These are phyloP conservation scores for Tetanocera ferruginea DNA, from an alignment of 2,888 invertebrate genomes.

Conservation along the genomic window DNA sequence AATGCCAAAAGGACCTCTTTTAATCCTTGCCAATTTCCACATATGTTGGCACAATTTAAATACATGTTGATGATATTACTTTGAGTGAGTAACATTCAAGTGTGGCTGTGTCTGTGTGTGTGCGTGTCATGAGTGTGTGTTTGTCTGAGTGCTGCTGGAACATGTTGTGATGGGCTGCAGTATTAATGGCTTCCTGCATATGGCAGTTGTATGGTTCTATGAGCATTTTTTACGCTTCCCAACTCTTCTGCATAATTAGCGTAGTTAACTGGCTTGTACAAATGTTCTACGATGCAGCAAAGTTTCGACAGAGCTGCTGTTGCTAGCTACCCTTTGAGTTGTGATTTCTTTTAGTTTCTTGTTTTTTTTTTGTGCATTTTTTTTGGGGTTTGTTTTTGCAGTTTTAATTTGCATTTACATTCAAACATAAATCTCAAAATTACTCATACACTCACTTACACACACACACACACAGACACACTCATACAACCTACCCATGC, in stretches of 20 bases:
- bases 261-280: background rate
- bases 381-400: background rate
- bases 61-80: too few relatives aligned
- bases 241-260: conserved; percentile 33
- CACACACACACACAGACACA: background rate
- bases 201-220: background rate
- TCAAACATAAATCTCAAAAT: conserved; percentile 10
- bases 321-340: conserved; percentile 4
- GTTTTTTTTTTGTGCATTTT: background rate
- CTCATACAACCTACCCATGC: background rate
- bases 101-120: background rate
- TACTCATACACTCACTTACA: background rate
- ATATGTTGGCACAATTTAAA: too few relatives aligned
- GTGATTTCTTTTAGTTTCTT: background rate
- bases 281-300: background rate
- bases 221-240: background rate
- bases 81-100: background rate
- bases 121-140: background rate
- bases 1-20: too few relatives aligned
- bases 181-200: background rate
- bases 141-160: background rate
- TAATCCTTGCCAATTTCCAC: too few relatives aligned
- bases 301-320: background rate
- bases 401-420: conserved; percentile 25
- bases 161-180: background rate